Evolutionary conservation across 2,888 invertebrate species (phyloP).

Genomic region (Anoncus sp.): DNA sequence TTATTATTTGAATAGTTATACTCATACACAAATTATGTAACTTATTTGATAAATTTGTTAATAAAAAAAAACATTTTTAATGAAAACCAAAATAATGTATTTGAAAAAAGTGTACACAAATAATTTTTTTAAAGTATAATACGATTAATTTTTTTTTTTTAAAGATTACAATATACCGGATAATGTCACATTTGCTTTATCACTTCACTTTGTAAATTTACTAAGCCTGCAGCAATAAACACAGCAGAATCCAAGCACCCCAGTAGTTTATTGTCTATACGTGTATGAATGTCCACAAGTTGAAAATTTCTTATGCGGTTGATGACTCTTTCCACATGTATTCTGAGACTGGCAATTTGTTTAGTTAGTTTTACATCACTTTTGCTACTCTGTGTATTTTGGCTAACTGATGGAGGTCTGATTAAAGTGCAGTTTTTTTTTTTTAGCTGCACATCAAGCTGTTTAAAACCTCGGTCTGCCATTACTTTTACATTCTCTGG

Average conservation of each 20-base stretch:
- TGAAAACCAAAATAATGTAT: neutral
- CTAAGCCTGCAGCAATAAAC: conserved; percentile 19
- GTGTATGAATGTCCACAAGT: conserved; percentile 29
- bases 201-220: neutral
- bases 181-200: neutral
- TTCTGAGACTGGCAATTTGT: conserved; percentile 46
- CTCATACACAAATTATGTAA: neutral
- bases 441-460: conserved; percentile 32
- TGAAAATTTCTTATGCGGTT: conserved; percentile 36
- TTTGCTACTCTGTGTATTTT: conserved; percentile 7
- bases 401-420: conserved; percentile 39
- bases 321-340: conserved; percentile 46
- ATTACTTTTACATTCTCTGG: conserved; percentile 36
- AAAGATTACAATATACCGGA: neutral
- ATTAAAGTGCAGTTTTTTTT: conserved; percentile 41
- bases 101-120: neutral
- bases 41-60: neutral
- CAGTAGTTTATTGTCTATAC: conserved; percentile 36
- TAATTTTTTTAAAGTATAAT: neutral
- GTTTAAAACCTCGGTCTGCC: conserved; percentile 47
- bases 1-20: neutral
- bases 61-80: neutral
- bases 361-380: conserved; percentile 35
- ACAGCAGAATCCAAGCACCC: conserved; percentile 37
- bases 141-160: neutral